Evolutionary conservation across 2,113 vertebrate genomes (phyloP).

Genomic region (Neodontobutis hainanensis): DNA sequence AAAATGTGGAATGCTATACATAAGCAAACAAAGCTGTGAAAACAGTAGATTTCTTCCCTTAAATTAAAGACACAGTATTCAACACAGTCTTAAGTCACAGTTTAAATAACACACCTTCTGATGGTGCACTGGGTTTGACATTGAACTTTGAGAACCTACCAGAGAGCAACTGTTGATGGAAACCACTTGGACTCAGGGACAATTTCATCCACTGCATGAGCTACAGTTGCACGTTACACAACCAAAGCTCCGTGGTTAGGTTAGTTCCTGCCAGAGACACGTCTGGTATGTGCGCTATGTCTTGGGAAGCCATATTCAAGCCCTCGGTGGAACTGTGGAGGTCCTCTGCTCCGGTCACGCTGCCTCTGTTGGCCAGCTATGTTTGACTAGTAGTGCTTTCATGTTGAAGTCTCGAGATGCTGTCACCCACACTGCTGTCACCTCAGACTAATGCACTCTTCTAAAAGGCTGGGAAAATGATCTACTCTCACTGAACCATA

Average conservation of each 20-base stretch:
- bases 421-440: slow-evolving; percentile 9
- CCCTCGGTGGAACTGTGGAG: slow-evolving; percentile 11
- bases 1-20: slow-evolving; percentile 12
- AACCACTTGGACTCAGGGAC: slow-evolving; percentile 6
- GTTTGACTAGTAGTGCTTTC: slow-evolving; percentile 1
- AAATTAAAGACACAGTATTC: background rate
- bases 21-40: slow-evolving; percentile 15
- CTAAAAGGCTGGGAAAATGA: slow-evolving; percentile 10
- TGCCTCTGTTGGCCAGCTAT: background rate
- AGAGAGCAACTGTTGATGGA: background rate
- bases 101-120: background rate
- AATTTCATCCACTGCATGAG: slow-evolving; percentile 17
- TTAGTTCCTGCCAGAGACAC: slow-evolving; percentile 38
- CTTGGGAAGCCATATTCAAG: slow-evolving; percentile 31
- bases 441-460: background rate
- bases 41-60: slow-evolving; percentile 1
- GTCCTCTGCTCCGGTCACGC: slow-evolving; percentile 14
- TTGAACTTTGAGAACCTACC: slow-evolving; percentile 1
- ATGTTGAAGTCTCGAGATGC: background rate
- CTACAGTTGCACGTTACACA: slow-evolving; percentile 45
- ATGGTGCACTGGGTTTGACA: background rate
- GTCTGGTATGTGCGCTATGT: slow-evolving; percentile 63
- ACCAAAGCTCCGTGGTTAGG: slow-evolving; percentile 33
- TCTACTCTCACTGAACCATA: background rate
- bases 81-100: background rate